A percentile compares a stretch with the other conserved stretches of the same genome.
phyloP scores from a whole-genome alignment of 2,113 vertebrate genomes.

The Xyliphius kryptos region DNA sequence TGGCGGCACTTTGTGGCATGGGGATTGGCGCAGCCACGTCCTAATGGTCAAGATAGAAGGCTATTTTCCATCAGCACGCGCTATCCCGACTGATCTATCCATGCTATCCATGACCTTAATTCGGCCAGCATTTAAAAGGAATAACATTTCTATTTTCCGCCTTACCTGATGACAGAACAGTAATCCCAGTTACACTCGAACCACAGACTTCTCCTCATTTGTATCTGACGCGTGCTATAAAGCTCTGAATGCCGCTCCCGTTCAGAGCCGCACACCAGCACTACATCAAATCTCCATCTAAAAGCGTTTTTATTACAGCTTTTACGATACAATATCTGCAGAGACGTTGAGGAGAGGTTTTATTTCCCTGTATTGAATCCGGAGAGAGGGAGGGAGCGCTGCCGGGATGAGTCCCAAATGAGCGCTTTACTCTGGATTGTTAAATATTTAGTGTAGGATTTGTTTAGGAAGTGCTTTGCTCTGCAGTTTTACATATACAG shows the following conservation, averaged over 20 bases:
- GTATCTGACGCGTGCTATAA: background rate
- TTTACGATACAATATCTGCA: background rate
- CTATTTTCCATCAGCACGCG: background rate
- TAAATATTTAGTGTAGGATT: conserved; percentile 4
- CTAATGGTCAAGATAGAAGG: no score
- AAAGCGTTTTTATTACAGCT: background rate
- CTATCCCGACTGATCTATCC: no score
- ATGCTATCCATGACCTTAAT: no score
- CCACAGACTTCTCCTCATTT: background rate
- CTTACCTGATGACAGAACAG: background rate
- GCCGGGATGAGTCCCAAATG: background rate
- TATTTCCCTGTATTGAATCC: background rate
- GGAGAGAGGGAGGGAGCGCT: background rate
- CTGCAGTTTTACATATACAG: no score
- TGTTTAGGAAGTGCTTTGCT: background rate
- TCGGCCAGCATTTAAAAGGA: no score
- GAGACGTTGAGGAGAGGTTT: background rate
- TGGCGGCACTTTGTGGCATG: no score
- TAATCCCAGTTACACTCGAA: background rate
- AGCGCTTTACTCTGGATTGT: background rate
- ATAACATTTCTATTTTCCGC: background rate
- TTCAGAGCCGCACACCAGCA: background rate
- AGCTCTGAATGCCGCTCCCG: background rate
- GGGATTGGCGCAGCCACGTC: no score
- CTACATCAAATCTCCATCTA: conserved; percentile 8